Base-by-base conservation (phyloP, 2,888 invertebrate species). In the Agapetus fuscipes region DNA sequence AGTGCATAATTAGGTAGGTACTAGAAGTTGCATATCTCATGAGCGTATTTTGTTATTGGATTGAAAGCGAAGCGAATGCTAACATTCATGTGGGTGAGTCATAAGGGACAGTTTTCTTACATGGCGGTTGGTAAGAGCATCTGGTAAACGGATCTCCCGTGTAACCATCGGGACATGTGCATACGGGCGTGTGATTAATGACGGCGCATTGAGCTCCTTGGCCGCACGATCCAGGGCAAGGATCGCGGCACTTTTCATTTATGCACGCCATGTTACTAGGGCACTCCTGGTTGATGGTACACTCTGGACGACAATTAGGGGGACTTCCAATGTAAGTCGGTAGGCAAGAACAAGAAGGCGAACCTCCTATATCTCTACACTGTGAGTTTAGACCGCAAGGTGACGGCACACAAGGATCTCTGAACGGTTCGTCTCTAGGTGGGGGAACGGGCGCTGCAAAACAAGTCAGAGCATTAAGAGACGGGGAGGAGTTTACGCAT, bases 371-470 rank as follows among this genome's bases (percentile, higher is more conserved):
- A 49, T 80, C 75, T 43, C 75, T 71, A 53, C 88, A 88, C 54
- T 80, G 72, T 3, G 86, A 78, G 55, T 83, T 81, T 17, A 78
- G 74, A 15, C 88, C 88, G 55, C 88, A 88, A 1, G 86, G 85
- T 28, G 83, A 80, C 16, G 84, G 85, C 36, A 77, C 56, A 55
- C 87, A 87, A 31, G 84, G 83, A 60, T 83, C 76, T 31, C 67
- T 72, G 33, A 62, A 59, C 50, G 56, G 50, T 28, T 58, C 56
- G 27, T 55, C 52, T 16, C 54, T 54, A 44, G 48, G 56, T 34
- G 49, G 55, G 41, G 59, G 57, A 13, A 54, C 53, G 36, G 56
- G 54, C 12, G 54, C 49, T 31, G 51, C 41, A 45, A 36, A 5
- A n/a, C n/a, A n/a, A n/a, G n/a, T n/a, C n/a, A n/a, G n/a, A n/a